These are phyloP conservation scores for Lophura swinhoii DNA, from an alignment of 2,797 vertebrate genomes.

Conservation along the genomic window DNA sequence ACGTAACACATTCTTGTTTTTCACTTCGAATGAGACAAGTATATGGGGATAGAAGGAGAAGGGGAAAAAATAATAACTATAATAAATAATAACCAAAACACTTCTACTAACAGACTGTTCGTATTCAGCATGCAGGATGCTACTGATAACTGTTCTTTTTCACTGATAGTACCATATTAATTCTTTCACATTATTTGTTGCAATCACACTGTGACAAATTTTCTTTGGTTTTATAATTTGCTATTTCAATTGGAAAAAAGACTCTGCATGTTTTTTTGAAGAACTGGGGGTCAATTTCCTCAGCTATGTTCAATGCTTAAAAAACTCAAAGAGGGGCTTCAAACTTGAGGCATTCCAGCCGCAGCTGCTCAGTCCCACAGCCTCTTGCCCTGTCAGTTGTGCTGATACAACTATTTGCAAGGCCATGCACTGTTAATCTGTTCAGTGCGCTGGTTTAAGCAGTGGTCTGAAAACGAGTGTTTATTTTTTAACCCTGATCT, in stretches of 20 bases:
- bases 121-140: not conserved
- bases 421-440: constrained; percentile 5
- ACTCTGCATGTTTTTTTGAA: not conserved
- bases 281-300: not conserved
- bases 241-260: not conserved
- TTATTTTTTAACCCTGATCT: constrained; percentile 56
- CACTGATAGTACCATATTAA: not conserved
- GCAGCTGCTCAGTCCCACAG: not conserved
- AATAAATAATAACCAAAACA: too few species aligned
- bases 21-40: not conserved
- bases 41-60: not conserved
- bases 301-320: not conserved
- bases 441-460: constrained; percentile 34
- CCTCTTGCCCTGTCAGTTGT: not conserved
- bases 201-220: not conserved
- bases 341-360: not conserved
- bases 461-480: not conserved
- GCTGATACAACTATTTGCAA: constrained; percentile 15
- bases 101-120: not conserved
- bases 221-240: constrained; percentile 1
- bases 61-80: not conserved
- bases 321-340: not conserved
- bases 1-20: not conserved
- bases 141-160: constrained; percentile 11
- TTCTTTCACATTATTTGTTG: constrained; percentile 5